Base-by-base conservation (phyloP, 2,113 vertebrate genomes). In the Anhinga rufa region DNA sequence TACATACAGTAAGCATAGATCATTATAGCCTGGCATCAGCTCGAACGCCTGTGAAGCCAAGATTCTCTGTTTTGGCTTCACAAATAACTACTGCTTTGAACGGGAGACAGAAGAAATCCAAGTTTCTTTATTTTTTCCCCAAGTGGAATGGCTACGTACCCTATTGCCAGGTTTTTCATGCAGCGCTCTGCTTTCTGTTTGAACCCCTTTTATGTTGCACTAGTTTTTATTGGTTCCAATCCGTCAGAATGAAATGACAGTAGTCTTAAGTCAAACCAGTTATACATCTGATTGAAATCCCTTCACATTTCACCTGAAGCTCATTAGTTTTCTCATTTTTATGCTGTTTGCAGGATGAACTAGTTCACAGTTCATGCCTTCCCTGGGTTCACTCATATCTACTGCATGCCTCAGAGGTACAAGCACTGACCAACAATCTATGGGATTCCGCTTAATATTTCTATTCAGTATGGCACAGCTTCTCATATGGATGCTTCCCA, bases 1-100 rank as follows among this genome's bases (percentile, higher is more conserved):
- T 95, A 95, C 75, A 78, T 94, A 95, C 51, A 80, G 84, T 81
- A 95, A 83, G 64, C 75, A 90, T 60, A 91, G 93, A 96, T 86
- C 90, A 75, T 86, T 95, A 77, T 75, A 92, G 82, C 49, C 93
- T 95, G 91, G 88, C 95, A 80, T 61, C 70, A 14, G 0, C 72
- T 78, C 0, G 3, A 66, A 81, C 0, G 77, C 70, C 69, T 70
- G 32, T 32, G 57, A 94, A 95, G 79, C 85, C 91, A 93, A 94
- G 86, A 93, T 82, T 75, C 75, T 71, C 71, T 4, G 3, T 48
- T 93, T 80, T 42, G 32, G 61, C 55, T 94, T 96, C 77, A 87
- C 36, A 76, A 60, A 71, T 54, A 81, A 21, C 3, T 22, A 75
- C 8, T 64, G 18, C 29, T 94, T 93, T 88, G 71, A 88, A 69